phyloP scores from a whole-genome alignment of 1,140 invertebrate genomes.

The Chlorops oryzae region DNA sequence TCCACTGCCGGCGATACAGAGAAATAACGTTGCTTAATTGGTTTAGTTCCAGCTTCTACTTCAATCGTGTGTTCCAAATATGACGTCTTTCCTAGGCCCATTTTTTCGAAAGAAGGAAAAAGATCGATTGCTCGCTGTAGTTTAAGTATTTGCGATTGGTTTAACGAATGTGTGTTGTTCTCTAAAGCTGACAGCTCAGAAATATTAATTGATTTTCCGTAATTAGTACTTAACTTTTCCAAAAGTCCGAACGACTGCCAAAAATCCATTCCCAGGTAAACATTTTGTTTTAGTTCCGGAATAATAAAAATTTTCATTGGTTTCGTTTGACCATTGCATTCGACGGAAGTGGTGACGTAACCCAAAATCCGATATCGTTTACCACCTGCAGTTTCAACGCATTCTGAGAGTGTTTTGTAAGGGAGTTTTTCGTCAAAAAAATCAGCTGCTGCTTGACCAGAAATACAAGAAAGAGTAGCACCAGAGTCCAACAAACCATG shows the following conservation, averaged over 20 bases:
- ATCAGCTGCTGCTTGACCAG: not conserved
- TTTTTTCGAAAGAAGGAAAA: not conserved
- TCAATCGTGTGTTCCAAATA: constrained; percentile 6
- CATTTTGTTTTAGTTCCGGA: not conserved
- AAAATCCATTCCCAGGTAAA: not conserved
- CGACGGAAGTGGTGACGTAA: constrained; percentile 1
- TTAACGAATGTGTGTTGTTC: not conserved
- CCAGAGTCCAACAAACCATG: constrained; percentile 4
- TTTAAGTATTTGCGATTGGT: not conserved
- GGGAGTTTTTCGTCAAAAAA: constrained; percentile 1
- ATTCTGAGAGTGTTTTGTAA: not conserved
- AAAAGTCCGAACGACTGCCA: not conserved
- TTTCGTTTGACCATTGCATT: not conserved
- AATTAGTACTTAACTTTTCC: not conserved
- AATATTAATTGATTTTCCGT: not conserved
- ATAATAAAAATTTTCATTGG: not conserved
- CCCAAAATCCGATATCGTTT: not conserved
- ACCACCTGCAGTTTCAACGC: constrained; percentile 2
- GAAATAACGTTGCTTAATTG: constrained; percentile 12
- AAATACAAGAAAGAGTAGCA: not conserved
- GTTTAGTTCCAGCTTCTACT: constrained; percentile 1
- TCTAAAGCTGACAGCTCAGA: not conserved
- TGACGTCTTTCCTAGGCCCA: constrained; percentile 3
- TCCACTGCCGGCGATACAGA: constrained; percentile 9
- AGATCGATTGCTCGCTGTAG: not conserved